These are phyloP conservation scores for Limenitis camilla DNA, from an alignment of 2,888 invertebrate genomes.

Conservation along the genomic window DNA sequence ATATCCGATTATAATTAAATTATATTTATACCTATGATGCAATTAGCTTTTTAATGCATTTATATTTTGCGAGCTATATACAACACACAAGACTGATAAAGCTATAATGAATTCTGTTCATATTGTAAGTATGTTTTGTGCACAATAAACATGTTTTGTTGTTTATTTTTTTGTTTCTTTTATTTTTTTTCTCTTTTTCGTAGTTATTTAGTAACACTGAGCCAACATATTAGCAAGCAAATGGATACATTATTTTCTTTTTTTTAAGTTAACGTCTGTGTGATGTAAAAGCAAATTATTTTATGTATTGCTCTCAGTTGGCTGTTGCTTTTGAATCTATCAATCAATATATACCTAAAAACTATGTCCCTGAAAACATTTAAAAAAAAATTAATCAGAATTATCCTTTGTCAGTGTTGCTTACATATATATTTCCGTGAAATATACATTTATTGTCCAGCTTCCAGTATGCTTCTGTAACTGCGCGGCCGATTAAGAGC, in stretches of 20 bases:
- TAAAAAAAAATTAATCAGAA: too few relatives aligned
- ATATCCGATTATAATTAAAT: slow-evolving; percentile 28
- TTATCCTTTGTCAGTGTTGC: too few relatives aligned
- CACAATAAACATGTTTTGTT: slow-evolving; percentile 69
- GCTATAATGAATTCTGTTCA: slow-evolving; percentile 52
- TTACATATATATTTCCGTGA: too few relatives aligned
- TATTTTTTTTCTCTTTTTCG: slow-evolving; percentile 21
- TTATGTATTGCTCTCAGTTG: slow-evolving; percentile 19
- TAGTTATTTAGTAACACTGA: slow-evolving; percentile 19
- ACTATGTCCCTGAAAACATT: too few relatives aligned
- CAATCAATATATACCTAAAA: too few relatives aligned
- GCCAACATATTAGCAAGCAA: slow-evolving; percentile 48
- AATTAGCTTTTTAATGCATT: slow-evolving; percentile 63
- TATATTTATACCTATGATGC: slow-evolving; percentile 30
- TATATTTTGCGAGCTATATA: slow-evolving; percentile 64
- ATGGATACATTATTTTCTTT: slow-evolving; percentile 37
- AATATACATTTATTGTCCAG: not conserved
- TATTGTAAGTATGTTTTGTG: slow-evolving; percentile 69
- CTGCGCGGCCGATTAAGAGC: slow-evolving; percentile 19
- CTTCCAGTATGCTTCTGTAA: not conserved
- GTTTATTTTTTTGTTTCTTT: slow-evolving; percentile 61
- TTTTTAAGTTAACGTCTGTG: slow-evolving; percentile 45
- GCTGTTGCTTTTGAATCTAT: slow-evolving; percentile 7
- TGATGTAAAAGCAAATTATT: slow-evolving; percentile 52
- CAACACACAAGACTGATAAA: slow-evolving; percentile 73